These are phyloP conservation scores for Unio pictorum DNA, from an alignment of 2,888 invertebrate species.

Conservation along the genomic window DNA sequence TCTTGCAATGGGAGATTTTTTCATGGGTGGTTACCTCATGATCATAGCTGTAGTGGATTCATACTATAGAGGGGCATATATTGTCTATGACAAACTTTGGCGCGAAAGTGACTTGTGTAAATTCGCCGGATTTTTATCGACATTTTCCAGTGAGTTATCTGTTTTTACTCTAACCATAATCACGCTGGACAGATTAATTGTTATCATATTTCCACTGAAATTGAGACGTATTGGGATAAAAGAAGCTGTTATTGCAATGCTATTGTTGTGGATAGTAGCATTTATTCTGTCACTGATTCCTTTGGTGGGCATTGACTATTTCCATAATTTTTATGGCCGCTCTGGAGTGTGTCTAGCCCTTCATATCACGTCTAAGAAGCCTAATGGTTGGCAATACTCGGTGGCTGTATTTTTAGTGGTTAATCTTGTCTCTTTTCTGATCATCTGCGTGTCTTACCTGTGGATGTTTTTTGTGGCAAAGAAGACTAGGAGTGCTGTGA, in stretches of 20 bases:
- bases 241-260: constrained; percentile 61
- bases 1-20: constrained; percentile 65
- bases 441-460: constrained; percentile 73
- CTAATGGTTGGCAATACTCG: constrained; percentile 75
- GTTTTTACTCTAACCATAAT: constrained; percentile 72
- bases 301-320: constrained; percentile 67
- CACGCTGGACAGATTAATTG: constrained; percentile 70
- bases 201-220: constrained; percentile 70
- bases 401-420: constrained; percentile 74
- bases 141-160: constrained; percentile 72
- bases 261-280: constrained; percentile 59
- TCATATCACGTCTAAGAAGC: constrained; percentile 74
- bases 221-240: constrained; percentile 57
- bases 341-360: constrained; percentile 75
- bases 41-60: constrained; percentile 68
- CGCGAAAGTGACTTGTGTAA: constrained; percentile 62
- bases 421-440: constrained; percentile 73
- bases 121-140: constrained; percentile 67
- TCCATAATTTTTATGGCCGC: constrained; percentile 74
- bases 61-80: constrained; percentile 72
- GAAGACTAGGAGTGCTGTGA: constrained; percentile 71
- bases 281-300: constrained; percentile 58
- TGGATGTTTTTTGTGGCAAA: constrained; percentile 74
- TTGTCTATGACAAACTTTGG: constrained; percentile 63
- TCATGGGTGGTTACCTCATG: constrained; percentile 68